Percentiles rank a stretch among this genome's conserved stretches.
Conservation (phyloP, 2,797 vertebrate species). For the Eulemur albifrons region DNA sequence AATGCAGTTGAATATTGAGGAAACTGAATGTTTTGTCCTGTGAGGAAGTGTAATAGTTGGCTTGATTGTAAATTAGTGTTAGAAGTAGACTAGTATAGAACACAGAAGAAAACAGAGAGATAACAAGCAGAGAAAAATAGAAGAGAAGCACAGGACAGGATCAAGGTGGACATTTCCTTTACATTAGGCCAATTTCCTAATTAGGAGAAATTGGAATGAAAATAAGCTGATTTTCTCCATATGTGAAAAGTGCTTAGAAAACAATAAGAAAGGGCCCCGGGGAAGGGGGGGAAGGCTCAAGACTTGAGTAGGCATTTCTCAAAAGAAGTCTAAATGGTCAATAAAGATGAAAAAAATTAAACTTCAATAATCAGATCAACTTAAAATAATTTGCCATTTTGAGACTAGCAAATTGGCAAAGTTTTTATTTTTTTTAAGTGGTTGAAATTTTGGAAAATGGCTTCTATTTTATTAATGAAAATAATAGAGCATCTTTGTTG, state of each 20-base stretch:
- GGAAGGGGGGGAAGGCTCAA: background rate
- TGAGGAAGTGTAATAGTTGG: background rate
- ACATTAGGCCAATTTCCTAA: background rate
- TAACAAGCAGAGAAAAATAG: background rate
- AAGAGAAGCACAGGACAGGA: background rate
- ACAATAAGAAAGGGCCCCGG: background rate
- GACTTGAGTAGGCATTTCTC: background rate
- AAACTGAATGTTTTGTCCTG: background rate
- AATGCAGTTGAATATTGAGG: background rate
- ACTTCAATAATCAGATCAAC: background rate
- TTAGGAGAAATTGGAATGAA: background rate
- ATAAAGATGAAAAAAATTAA: background rate
- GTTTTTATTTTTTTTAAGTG: background rate
- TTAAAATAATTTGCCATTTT: background rate
- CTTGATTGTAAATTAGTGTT: background rate
- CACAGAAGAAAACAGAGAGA: background rate
- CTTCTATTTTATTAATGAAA: conserved; percentile 13
- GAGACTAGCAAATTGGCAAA: background rate
- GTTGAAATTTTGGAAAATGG: background rate
- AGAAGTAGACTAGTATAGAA: background rate
- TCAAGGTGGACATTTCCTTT: background rate
- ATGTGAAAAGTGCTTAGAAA: background rate
- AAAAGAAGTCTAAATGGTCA: background rate
- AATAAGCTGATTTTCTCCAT: background rate
- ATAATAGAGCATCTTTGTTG: background rate